phyloP scores from a whole-genome alignment of 1,140 invertebrate species.

The Lordiphosa mommai region DNA sequence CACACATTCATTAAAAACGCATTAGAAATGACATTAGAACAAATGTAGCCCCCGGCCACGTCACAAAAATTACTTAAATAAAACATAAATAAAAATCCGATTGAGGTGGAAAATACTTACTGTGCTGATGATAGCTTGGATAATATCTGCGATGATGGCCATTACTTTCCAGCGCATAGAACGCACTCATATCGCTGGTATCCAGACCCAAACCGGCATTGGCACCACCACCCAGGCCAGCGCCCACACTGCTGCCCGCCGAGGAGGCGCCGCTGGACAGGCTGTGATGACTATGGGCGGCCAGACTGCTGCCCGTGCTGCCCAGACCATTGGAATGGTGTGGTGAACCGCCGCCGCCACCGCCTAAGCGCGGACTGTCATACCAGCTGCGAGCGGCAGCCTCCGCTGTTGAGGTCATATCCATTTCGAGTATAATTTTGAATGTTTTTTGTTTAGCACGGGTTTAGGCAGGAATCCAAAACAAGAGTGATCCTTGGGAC shows the following conservation, averaged over 20 bases:
- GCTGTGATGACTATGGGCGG: constrained; percentile 72
- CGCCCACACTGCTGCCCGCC: constrained; percentile 60
- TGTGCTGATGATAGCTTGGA: constrained; percentile 79
- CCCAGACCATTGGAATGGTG: constrained; percentile 74
- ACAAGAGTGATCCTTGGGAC: not conserved
- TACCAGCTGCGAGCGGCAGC: constrained; percentile 80
- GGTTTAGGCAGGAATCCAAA: constrained; percentile 43
- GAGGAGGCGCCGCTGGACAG: constrained; percentile 67
- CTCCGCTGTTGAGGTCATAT: constrained; percentile 80
- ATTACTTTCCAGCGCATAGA: constrained; percentile 78
- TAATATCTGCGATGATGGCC: constrained; percentile 78
- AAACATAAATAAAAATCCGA: constrained; percentile 39
- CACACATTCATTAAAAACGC: constrained; percentile 76
- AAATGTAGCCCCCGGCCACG: constrained; percentile 42
- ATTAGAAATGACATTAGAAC: constrained; percentile 78
- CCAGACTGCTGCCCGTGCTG: constrained; percentile 62
- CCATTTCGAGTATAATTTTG: constrained; percentile 80
- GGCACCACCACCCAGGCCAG: constrained; percentile 54
- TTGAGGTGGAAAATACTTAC: constrained; percentile 50
- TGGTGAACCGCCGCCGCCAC: constrained; percentile 67
- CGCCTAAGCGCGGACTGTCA: constrained; percentile 76
- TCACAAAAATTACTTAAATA: constrained; percentile 58
- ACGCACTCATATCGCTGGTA: constrained; percentile 78
- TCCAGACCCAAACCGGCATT: constrained; percentile 62
- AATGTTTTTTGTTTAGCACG: constrained; percentile 59